Evolutionary conservation across 2,888 invertebrate species (phyloP).

Genomic region (Pomacea canaliculata): DNA sequence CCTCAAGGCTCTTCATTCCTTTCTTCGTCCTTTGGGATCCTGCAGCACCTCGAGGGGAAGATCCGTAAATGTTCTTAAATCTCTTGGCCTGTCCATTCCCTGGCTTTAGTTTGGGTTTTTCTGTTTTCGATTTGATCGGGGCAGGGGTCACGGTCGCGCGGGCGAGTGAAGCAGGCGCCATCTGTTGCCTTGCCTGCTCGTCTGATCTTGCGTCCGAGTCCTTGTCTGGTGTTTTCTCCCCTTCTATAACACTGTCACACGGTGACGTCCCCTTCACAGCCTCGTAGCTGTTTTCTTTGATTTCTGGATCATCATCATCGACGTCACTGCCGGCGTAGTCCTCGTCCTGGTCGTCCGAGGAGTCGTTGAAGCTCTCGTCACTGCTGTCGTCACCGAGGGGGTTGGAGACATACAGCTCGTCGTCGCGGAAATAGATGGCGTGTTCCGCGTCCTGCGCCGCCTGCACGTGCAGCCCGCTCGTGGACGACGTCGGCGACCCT

Average conservation of each 20-base stretch:
- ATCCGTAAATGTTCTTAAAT: no score
- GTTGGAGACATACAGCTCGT: slow-evolving; percentile 25
- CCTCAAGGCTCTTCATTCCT: no score
- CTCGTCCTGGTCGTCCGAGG: background rate
- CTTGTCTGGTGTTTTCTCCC: background rate
- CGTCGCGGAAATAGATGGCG: slow-evolving; percentile 19
- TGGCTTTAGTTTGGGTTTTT: no score
- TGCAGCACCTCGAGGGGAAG: no score
- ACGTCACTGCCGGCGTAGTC: background rate
- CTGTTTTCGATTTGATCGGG: no score
- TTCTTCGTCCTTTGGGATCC: no score
- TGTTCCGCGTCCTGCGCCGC: slow-evolving; percentile 13
- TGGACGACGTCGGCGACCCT: background rate
- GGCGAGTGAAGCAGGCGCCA: no score
- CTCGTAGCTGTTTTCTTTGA: background rate
- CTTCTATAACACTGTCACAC: background rate
- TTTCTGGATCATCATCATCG: background rate
- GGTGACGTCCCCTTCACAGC: background rate
- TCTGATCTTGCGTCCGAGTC: background rate
- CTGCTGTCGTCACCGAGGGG: slow-evolving; percentile 18
- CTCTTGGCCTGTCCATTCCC: no score
- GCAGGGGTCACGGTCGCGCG: no score
- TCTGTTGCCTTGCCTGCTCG: no score
- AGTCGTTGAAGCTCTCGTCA: background rate
- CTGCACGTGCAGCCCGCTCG: slow-evolving; percentile 16